Percentiles rank a stretch among this genome's conserved stretches.
Evolutionary conservation across 2,797 vertebrate genomes (phyloP).

Genomic region (Oryzias dopingdopingensis): DNA sequence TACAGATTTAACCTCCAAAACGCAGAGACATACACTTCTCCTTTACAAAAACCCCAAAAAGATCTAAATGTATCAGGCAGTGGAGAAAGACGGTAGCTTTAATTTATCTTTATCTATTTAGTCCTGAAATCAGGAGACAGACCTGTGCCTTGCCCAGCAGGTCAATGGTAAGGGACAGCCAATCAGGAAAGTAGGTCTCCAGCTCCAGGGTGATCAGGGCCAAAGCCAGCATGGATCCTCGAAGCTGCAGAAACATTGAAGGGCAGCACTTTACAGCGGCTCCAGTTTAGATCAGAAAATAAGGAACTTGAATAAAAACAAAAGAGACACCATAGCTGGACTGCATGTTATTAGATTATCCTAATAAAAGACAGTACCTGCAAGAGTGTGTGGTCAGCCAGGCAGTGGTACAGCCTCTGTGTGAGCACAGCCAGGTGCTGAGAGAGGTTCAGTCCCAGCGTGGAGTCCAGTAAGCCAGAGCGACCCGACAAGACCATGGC

Average conservation of each 20-base stretch:
- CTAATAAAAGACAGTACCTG: conserved; percentile 55
- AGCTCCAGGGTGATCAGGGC: conserved; percentile 93
- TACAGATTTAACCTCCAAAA: too few species aligned
- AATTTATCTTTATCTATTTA: not conserved
- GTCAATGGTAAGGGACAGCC: conserved; percentile 91
- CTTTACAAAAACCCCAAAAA: too few species aligned
- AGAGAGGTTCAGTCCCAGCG: conserved; percentile 80
- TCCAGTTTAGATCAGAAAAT: conserved; percentile 9
- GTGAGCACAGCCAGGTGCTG: conserved; percentile 87
- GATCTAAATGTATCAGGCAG: too few species aligned
- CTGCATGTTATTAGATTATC: too few species aligned
- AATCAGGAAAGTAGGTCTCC: conserved; percentile 94
- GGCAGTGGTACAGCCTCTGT: conserved; percentile 87
- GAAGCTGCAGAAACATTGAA: conserved; percentile 65
- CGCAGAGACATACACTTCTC: too few species aligned
- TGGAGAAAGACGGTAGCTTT: too few species aligned
- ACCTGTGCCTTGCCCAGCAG: conserved; percentile 85
- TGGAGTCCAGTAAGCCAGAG: conserved; percentile 79
- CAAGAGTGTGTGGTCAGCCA: conserved; percentile 85
- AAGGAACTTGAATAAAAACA: not conserved
- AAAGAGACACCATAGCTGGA: too few species aligned
- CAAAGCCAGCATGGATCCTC: conserved; percentile 92
- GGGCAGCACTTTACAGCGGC: not conserved
- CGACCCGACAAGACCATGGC: conserved; percentile 85
- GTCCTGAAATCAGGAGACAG: too few species aligned